Conservation (phyloP, 2,888 invertebrate genomes). For the Notodonta dromedarius region DNA sequence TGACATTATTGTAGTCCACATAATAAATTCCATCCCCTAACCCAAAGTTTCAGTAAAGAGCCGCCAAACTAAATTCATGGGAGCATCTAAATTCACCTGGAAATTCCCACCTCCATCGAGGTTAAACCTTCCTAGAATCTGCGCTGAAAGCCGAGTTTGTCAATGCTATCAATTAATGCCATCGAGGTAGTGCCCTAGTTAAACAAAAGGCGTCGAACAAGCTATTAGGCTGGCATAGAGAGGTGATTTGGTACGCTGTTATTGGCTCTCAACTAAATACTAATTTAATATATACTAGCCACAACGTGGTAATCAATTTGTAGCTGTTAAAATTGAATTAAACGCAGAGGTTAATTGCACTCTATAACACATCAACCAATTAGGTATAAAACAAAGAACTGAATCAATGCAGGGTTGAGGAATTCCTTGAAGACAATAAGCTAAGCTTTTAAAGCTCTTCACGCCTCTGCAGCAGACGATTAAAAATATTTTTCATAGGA, state of each 20-base stretch:
- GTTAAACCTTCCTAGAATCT: conserved; percentile 46
- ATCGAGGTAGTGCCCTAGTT: conserved; percentile 69
- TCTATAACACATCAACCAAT: background rate
- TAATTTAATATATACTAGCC: conserved; percentile 32
- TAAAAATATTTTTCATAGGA: too few relatives aligned
- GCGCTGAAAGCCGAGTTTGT: conserved; percentile 54
- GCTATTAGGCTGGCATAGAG: conserved; percentile 54
- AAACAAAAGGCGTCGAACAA: conserved; percentile 66
- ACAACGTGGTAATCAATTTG: conserved; percentile 28
- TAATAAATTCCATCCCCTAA: background rate
- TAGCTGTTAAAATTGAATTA: background rate
- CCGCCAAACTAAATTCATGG: background rate
- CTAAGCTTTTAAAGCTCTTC: too few relatives aligned
- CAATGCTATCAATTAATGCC: conserved; percentile 75
- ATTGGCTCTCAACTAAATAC: conserved; percentile 48
- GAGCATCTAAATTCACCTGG: conserved; percentile 31
- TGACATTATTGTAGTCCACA: background rate
- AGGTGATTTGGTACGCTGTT: conserved; percentile 49
- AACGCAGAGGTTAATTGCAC: background rate
- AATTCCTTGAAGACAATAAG: background rate
- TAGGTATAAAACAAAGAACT: background rate
- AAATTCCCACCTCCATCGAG: conserved; percentile 35
- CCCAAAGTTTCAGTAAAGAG: background rate
- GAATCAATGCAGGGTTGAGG: background rate
- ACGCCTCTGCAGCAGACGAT: too few relatives aligned